Evolutionary conservation across 2,888 invertebrate genomes (phyloP).

Genomic region (Cylindroiulus punctatus): DNA sequence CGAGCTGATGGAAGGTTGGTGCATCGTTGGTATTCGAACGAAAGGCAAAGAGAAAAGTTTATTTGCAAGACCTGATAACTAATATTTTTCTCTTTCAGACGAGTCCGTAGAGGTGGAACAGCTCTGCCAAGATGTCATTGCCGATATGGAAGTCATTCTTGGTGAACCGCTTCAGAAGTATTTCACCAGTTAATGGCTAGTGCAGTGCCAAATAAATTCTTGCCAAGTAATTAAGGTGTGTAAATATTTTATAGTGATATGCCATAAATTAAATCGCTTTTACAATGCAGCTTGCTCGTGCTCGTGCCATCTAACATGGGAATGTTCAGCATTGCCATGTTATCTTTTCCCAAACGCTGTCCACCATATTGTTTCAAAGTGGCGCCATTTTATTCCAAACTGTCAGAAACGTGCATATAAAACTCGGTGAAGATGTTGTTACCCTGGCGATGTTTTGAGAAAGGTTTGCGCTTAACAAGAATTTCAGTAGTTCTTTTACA

Average conservation of each 20-base stretch:
- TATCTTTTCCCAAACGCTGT: background rate
- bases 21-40: background rate
- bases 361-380: too few species aligned
- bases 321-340: background rate
- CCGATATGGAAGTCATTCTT: conserved; percentile 84
- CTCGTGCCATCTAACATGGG: background rate
- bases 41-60: too few species aligned
- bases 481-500: background rate
- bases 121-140: conserved; percentile 80
- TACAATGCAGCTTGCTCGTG: background rate
- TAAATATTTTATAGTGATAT: conserved; percentile 37
- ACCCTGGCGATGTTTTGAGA: background rate
- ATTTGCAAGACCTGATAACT: conserved; percentile 57
- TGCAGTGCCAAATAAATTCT: background rate
- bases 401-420: background rate
- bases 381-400: too few species aligned
- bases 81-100: conserved; percentile 62
- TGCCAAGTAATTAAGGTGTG: background rate
- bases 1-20: conserved; percentile 89
- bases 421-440: background rate
- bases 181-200: conserved; percentile 61
- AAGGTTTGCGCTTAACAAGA: background rate
- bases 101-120: conserved; percentile 77
- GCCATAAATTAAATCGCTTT: background rate
- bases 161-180: conserved; percentile 85